These are phyloP conservation scores for Spheniscus mendiculus DNA, from an alignment of 2,113 vertebrate genomes.

Conservation along the genomic window DNA sequence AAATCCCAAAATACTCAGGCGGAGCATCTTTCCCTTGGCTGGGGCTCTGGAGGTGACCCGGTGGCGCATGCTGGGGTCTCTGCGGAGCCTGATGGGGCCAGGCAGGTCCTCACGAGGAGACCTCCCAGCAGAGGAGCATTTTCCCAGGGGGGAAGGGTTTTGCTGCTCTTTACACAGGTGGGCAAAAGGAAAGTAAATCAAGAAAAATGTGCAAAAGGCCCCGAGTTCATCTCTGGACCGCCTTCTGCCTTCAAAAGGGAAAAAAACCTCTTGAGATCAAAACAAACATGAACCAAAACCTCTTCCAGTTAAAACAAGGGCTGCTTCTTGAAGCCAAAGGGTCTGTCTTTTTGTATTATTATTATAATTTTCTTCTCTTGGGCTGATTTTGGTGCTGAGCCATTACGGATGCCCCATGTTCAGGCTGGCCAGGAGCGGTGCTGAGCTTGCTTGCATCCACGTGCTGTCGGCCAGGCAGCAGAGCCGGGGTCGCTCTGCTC, in stretches of 20 bases:
- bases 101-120: neutral
- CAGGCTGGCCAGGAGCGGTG: neutral
- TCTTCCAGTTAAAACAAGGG: conserved; percentile 35
- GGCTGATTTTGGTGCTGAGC: neutral
- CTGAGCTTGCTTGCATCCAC: neutral
- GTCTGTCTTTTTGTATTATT: neutral
- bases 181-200: neutral
- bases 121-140: neutral
- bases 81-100: neutral
- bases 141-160: neutral
- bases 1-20: neutral
- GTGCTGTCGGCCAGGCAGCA: neutral
- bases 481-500: neutral
- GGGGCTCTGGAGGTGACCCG: neutral
- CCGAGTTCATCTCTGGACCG: rapidly evolving
- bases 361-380: neutral
- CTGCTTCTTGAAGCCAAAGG: conserved; percentile 17
- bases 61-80: rapidly evolving
- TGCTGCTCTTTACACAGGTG: neutral
- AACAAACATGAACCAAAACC: neutral
- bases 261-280: neutral
- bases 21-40: neutral
- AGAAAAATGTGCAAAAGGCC: neutral
- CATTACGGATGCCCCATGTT: rapidly evolving
- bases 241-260: neutral